Percentiles rank a stretch among this genome's conserved stretches.
Conservation (phyloP, 1,140 invertebrate genomes). For the Bombus soroeensis region DNA sequence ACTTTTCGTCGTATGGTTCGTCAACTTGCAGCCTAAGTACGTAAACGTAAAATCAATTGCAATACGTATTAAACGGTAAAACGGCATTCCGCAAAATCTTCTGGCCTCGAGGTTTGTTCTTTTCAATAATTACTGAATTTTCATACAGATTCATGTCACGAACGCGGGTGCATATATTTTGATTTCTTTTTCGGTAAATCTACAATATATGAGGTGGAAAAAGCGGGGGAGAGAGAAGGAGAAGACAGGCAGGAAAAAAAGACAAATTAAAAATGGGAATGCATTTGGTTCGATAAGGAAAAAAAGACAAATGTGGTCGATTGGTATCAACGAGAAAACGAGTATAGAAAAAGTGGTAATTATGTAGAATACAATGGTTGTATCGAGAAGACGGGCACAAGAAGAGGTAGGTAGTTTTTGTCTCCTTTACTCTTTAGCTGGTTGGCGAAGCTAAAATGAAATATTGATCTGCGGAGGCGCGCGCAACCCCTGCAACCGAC, state of each 20-base stretch:
- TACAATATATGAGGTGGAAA: too few species aligned
- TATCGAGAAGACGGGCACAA: slow-evolving; percentile 61
- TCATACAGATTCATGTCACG: neutral
- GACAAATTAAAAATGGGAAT: neutral
- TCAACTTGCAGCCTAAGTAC: neutral
- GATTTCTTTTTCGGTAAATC: too few species aligned
- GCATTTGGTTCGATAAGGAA: neutral
- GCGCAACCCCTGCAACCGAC: slow-evolving; percentile 81
- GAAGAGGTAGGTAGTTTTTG: slow-evolving; percentile 31
- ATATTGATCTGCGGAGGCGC: slow-evolving; percentile 82
- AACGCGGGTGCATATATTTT: neutral
- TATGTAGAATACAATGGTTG: slow-evolving; percentile 19
- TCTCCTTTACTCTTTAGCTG: slow-evolving; percentile 8
- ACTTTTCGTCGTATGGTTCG: neutral
- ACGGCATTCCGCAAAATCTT: neutral
- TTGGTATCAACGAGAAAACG: neutral
- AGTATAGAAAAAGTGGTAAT: slow-evolving; percentile 58
- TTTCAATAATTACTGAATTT: neutral
- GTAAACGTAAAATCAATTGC: neutral
- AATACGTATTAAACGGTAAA: too few species aligned
- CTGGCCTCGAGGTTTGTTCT: neutral
- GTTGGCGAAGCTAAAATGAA: slow-evolving; percentile 79
- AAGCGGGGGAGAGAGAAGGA: neutral
- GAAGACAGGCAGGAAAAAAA: too few species aligned
- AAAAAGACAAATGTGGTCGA: neutral